phyloP scores from a whole-genome alignment of 2,797 vertebrate genomes.

The Acanthis flammea region DNA sequence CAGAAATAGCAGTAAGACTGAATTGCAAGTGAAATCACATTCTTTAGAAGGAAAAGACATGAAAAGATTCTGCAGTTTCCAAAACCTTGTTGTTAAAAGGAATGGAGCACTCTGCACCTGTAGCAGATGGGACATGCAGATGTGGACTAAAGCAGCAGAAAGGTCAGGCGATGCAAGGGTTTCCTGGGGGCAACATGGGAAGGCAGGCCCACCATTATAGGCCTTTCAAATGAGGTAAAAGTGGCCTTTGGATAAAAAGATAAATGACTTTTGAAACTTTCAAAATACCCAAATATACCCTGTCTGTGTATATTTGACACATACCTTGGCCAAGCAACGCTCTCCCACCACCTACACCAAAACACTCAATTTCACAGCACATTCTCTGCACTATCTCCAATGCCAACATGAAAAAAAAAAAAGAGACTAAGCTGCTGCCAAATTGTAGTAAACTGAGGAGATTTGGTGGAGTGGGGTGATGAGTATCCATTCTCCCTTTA shows the following conservation, averaged over 20 bases:
- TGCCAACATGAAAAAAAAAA: background rate
- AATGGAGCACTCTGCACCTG: background rate
- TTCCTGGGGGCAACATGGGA: background rate
- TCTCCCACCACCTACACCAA: background rate
- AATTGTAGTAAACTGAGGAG: background rate
- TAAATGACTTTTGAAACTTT: background rate
- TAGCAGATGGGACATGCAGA: background rate
- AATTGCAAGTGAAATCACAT: background rate
- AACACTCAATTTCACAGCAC: background rate
- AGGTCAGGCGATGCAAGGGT: background rate
- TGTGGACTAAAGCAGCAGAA: fast-evolving
- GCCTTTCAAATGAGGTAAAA: background rate
- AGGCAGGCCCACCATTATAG: background rate
- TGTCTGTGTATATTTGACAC: background rate
- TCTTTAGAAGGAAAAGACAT: background rate
- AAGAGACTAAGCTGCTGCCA: background rate
- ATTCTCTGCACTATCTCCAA: background rate
- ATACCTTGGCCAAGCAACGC: background rate
- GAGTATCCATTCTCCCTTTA: background rate
- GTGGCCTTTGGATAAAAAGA: background rate
- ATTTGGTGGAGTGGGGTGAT: background rate
- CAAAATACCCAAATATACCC: background rate
- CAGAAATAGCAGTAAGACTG: background rate
- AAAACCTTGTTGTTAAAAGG: background rate
- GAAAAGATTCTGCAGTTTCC: background rate